Evolutionary conservation across 2,888 invertebrate species (phyloP).

Genomic region (Parthenolecanium corni): DNA sequence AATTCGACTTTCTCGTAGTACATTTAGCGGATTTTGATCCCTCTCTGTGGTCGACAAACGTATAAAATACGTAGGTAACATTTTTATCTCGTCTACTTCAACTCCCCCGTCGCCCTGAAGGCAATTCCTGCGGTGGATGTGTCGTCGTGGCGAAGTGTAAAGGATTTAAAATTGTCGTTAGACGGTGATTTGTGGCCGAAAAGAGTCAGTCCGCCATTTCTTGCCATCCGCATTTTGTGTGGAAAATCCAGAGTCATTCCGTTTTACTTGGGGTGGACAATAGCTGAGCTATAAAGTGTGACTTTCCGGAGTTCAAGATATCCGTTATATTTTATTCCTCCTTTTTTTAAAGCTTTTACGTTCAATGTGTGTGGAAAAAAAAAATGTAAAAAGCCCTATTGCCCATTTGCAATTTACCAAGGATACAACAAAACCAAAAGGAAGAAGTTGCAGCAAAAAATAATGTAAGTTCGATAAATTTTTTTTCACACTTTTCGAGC

Average conservation of each 20-base stretch:
- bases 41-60: too few relatives aligned
- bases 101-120: too few relatives aligned
- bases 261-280: neutral
- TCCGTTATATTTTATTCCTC: slow-evolving; percentile 7
- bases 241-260: neutral
- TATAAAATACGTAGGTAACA: too few relatives aligned
- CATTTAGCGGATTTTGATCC: too few relatives aligned
- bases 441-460: too few relatives aligned
- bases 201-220: neutral
- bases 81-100: too few relatives aligned
- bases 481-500: too few relatives aligned
- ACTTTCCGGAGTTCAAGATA: slow-evolving; percentile 9
- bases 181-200: slow-evolving; percentile 8
- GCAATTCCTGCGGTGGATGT: neutral
- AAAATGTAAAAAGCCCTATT: too few relatives aligned
- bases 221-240: neutral
- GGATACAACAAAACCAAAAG: too few relatives aligned
- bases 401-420: too few relatives aligned
- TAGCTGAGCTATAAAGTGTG: neutral
- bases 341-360: slow-evolving; percentile 1
- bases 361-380: neutral
- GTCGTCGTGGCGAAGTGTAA: neutral
- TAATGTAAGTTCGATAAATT: too few relatives aligned
- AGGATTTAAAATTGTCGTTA: slow-evolving; percentile 4
- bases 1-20: too few relatives aligned